These are phyloP conservation scores for Agonopterix heracliana DNA, from an alignment of 2,888 invertebrate species.

Conservation along the genomic window DNA sequence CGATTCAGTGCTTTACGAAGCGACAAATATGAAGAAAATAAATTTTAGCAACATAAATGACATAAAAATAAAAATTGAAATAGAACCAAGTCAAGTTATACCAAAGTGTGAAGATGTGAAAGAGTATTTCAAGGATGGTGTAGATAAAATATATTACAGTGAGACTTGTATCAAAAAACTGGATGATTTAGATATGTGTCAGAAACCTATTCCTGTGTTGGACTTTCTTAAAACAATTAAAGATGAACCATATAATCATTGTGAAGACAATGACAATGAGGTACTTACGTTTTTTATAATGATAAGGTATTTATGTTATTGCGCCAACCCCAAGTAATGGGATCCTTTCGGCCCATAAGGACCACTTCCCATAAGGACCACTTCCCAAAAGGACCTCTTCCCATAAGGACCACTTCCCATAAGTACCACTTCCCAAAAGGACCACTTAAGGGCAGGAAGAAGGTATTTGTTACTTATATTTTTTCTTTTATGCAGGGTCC, in stretches of 20 bases:
- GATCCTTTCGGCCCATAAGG: no score
- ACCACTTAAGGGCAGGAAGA: no score
- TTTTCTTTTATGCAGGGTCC: no score
- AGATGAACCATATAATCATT: conserved; percentile 23
- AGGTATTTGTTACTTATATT: no score
- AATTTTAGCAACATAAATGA: conserved; percentile 40
- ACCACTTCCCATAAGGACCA: no score
- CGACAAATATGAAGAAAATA: conserved; percentile 27
- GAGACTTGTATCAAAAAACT: conserved; percentile 24
- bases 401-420: no score
- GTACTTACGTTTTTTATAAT: no score
- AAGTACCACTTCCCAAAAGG: no score
- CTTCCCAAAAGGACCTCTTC: no score
- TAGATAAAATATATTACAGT: conserved; percentile 4
- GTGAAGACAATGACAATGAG: conserved; percentile 14
- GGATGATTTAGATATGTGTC: conserved; percentile 3
- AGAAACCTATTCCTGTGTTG: conserved; percentile 24
- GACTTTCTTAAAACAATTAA: conserved; percentile 40
- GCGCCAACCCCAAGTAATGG: no score
- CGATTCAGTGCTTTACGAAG: conserved; percentile 28
- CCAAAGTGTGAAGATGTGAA: conserved; percentile 14
- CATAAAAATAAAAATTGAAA: conserved; percentile 31
- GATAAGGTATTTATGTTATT: no score
- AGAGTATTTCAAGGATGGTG: conserved; percentile 1
- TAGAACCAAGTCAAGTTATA: conserved; percentile 11